Evolutionary conservation across 1,140 invertebrate species (phyloP).

Genomic region (Coptotermes formosanus): DNA sequence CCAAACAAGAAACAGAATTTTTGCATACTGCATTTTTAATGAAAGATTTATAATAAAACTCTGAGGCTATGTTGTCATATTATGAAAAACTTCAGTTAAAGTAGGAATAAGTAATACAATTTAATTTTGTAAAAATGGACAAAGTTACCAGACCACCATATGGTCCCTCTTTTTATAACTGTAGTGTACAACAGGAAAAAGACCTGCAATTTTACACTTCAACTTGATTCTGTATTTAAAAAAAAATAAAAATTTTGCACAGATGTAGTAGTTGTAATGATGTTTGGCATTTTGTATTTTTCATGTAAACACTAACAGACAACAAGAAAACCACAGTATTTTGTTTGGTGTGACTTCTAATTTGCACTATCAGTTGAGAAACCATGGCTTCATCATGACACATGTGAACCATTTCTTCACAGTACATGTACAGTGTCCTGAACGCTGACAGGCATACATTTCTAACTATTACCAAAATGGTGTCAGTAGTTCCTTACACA

Average conservation of each 20-base stretch:
- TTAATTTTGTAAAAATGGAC: not conserved
- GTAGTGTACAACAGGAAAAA: not conserved
- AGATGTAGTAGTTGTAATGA: not conserved
- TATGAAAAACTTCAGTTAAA: not conserved
- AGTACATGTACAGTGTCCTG: no score
- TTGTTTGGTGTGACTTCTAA: not conserved
- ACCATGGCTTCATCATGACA: not conserved
- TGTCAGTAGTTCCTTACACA: no score
- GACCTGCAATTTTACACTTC: not conserved
- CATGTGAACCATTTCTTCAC: not conserved
- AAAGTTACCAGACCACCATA: not conserved
- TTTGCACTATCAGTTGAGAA: not conserved
- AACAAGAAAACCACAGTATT: not conserved
- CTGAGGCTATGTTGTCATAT: not conserved
- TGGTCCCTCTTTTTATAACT: constrained; percentile 12
- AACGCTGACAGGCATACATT: no score
- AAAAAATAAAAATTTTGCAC: not conserved
- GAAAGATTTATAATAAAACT: not conserved
- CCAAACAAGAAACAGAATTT: no score
- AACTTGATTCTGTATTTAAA: not conserved
- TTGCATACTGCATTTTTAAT: no score
- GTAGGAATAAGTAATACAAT: not conserved
- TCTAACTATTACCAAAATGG: no score
- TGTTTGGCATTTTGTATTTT: constrained; percentile 10
- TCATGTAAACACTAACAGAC: not conserved